Evolutionary conservation across 2,888 invertebrate species (phyloP), one percentile per base, ranked within the genome.

Genomic region (Eupsilia transversa): DNA sequence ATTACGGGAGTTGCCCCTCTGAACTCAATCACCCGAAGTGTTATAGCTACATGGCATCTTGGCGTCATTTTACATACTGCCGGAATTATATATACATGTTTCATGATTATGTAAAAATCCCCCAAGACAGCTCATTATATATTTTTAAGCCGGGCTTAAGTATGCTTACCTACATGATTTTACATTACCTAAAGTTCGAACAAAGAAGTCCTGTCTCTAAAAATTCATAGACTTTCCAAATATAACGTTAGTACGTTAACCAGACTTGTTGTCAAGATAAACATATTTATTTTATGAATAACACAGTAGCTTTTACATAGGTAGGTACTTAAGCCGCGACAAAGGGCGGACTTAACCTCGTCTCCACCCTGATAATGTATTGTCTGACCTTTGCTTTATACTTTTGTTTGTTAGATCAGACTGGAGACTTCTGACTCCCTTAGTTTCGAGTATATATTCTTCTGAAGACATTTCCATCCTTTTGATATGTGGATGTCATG

Each of bases 291-390:
- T 75, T 74, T 49, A 61, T 76, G 20, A 66, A 56, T 56, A 61
- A 56, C n/a, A n/a, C 14, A 81, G 49, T 46, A 52, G 33, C 10
- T 52, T 14, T 30, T 41, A n/a, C 10, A 33, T 14, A 38, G n/a
- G 43, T 12, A 38, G 27, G 52, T 61, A 41, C 46, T 46, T 30
- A 20, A 38, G 52, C 46, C 20, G 14, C 33, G 33, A 56, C 76
- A 75, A 66, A 78, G 65, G 76, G 54, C 17, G n/a, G 54, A 17
- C 61, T 80, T 56, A 61, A 61, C 78, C 76, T 76, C 27, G 66
- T 61, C 30, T 43, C 14, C 54, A 41, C 33, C 33, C 30, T 33
- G 17, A 23, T 60, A 49, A 75, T 66, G 46, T 52, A 9, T 43
- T n/a, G 54, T 81, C 14, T 66, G 77, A 66, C 77, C 77, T 61